Evolutionary conservation across 2,888 invertebrate species (phyloP), one percentile per base, ranked within the genome.

Genomic region (Tiliacea citrago): DNA sequence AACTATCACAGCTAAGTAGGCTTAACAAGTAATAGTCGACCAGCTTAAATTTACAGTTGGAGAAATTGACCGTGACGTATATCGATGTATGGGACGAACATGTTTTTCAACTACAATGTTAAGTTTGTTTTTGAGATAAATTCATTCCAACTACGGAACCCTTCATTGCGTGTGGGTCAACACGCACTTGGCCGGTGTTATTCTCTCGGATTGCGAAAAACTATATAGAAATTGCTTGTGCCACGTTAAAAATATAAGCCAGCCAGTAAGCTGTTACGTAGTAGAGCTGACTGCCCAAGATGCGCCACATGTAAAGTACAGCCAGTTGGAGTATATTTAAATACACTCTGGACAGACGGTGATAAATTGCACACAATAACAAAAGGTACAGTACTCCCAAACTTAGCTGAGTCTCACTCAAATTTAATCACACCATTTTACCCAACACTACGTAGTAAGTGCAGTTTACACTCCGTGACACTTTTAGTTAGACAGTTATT

Each of bases 401-500:
- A 58, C 10, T 39, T 55, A 18, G 53, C 62, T 18, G 2, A 49
- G 61, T 35, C 35, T 53, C 49, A 18, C n/a, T 57, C 68, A 66
- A 68, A 62, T 72, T 72, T 60, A 72, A 67, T 67, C 75, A 58
- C 13, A 51, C 55, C 60, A 24, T 67, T 71, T 58, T 18, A 69
- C 18, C 57, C 21, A 62, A 57, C 39, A 62, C 35, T 55, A 47
- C 51, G 57, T 73, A 61, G 67, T 77, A 80, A 73, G 76, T 79
- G 68, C 63, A 79, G 57, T 66, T 53, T 61, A 78, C 24, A 72
- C 13, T 53, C 39, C 21, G 49, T 66, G 71, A 75, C 77, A 75
- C 42, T 81, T 79, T 62, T 57, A 69, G 58, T 39, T 74, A 63
- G 75, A 76, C 75, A 62, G 77, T 73, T 82, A 82, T 82, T 77